Evolutionary conservation across 2,797 vertebrate species (phyloP), one percentile per base, ranked within the genome.

Genomic region (Anisognathus igniventris): DNA sequence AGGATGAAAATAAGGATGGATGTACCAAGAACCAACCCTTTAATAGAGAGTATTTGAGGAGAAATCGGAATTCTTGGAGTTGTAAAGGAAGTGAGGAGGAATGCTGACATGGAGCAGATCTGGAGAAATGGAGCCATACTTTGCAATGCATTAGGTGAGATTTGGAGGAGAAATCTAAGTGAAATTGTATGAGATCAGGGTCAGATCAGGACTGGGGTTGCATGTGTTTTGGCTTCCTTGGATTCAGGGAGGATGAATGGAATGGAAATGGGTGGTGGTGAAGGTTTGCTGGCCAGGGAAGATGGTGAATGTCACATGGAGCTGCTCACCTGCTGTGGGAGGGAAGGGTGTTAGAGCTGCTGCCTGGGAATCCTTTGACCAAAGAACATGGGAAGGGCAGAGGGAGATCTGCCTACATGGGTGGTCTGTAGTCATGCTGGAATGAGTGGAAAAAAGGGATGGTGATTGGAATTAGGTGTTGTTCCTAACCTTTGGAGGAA

Each of bases 241-340:
- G 21, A 14, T 33, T 86, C 13, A 12, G 3, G 70, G 25, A 66
- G 33, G 31, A 27, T 48, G 65, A 56, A 17, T 74, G 28, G 67
- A 57, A 10, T 50, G 27, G 45, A 60, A 47, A 15, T 25, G 5
- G 25, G 28, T 62, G 24, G 4, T n/a, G 22, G 68, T 24, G 31
- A 48, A 81, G 28, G 28, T 60, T 66, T 83, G 21, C 23, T 90
- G 65, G 68, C 8, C 24, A 45, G 31, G 9, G 21, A 16, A 9
- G 47, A 19, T 1, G 1, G 42, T 3, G 1, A 31, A 31, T 30
- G 20, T 54, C n/a, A 9, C 3, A 8, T 1, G n/a, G 8, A 85
- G 62, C 74, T 80, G 62, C 73, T 81, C 68, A 7, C 10, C 8
- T 48, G 37, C 24, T 48, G 20, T 78, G 47, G 28, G 35, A 23